Percentiles rank a stretch among this genome's conserved stretches.
Evolutionary conservation across 1,140 invertebrate genomes (phyloP).

Genomic region (Lordiphosa mommai): DNA sequence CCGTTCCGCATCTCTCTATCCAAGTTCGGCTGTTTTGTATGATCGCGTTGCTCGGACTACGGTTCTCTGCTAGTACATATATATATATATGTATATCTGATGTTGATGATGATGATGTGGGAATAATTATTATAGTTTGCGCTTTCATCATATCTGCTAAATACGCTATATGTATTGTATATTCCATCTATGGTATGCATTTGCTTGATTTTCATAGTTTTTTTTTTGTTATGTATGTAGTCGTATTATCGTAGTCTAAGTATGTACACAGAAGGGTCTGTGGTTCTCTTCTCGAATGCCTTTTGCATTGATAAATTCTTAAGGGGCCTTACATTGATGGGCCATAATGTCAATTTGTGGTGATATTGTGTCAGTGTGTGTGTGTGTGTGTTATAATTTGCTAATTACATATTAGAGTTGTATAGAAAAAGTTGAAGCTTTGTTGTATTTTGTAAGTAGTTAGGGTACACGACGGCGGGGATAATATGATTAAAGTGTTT

Average conservation of each 20-base stretch:
- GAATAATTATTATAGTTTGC: conserved; percentile 47
- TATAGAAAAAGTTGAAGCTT: conserved; percentile 59
- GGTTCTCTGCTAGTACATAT: conserved; percentile 11
- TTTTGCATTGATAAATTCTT: conserved; percentile 21
- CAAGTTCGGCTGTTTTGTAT: not conserved
- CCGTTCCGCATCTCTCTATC: conserved; percentile 26
- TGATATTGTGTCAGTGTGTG: conserved; percentile 29
- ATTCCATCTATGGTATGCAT: conserved; percentile 38
- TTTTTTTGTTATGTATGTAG: conserved; percentile 27
- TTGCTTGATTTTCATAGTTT: conserved; percentile 36
- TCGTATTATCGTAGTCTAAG: conserved; percentile 40
- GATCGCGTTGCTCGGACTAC: conserved; percentile 12
- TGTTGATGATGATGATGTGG: conserved; percentile 26
- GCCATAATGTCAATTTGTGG: conserved; percentile 5
- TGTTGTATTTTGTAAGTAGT: conserved; percentile 27
- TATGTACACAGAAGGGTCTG: conserved; percentile 44
- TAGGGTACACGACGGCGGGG: conserved; percentile 75
- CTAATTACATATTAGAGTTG: conserved; percentile 48
- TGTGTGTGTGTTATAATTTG: conserved; percentile 59
- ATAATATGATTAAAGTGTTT: conserved; percentile 75
- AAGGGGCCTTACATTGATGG: conserved; percentile 15
- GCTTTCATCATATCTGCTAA: conserved; percentile 39
- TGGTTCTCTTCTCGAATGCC: conserved; percentile 1
- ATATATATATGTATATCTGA: too few relatives aligned
- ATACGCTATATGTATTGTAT: conserved; percentile 32